These are phyloP conservation scores for Forbesichthys papilliferus DNA, from an alignment of 2,113 vertebrate genomes.

Conservation along the genomic window DNA sequence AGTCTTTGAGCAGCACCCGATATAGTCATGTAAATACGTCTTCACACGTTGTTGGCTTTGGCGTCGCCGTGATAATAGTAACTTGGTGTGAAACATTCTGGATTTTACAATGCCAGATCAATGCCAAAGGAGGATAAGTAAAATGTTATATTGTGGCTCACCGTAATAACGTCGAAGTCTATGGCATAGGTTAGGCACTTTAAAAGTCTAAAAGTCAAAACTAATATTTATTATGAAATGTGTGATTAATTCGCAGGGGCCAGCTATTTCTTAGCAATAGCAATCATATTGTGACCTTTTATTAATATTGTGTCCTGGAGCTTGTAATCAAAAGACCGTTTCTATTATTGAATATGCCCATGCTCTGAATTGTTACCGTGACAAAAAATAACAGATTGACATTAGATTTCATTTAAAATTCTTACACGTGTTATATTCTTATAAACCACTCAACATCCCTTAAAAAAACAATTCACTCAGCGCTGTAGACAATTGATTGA, in stretches of 20 bases:
- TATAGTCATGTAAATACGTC: slow-evolving; percentile 77
- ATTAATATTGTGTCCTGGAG: neutral
- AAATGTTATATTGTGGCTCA: slow-evolving; percentile 5
- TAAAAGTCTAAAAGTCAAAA: no score
- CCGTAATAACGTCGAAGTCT: no score
- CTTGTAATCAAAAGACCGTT: slow-evolving; percentile 35
- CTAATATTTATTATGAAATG: neutral
- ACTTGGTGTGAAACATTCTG: slow-evolving; percentile 70
- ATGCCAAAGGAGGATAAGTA: neutral
- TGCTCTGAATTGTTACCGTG: slow-evolving; percentile 31
- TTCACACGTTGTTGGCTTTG: slow-evolving; percentile 73
- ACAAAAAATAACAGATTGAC: slow-evolving; percentile 40
- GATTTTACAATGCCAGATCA: slow-evolving; percentile 47
- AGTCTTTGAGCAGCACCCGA: slow-evolving; percentile 61
- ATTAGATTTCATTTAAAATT: slow-evolving; percentile 47
- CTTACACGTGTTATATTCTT: slow-evolving; percentile 49
- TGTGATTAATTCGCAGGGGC: no score
- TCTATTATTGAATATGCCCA: slow-evolving; percentile 36
- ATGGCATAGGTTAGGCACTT: no score
- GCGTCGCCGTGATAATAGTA: slow-evolving; percentile 72
- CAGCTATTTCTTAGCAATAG: no score
- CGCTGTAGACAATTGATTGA: slow-evolving; percentile 44
- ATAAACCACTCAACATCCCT: slow-evolving; percentile 66
- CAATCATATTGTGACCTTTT: neutral
- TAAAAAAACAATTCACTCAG: slow-evolving; percentile 57